phyloP scores from a whole-genome alignment of 92 coral and sea anemone genomes.

The Porites rus region DNA sequence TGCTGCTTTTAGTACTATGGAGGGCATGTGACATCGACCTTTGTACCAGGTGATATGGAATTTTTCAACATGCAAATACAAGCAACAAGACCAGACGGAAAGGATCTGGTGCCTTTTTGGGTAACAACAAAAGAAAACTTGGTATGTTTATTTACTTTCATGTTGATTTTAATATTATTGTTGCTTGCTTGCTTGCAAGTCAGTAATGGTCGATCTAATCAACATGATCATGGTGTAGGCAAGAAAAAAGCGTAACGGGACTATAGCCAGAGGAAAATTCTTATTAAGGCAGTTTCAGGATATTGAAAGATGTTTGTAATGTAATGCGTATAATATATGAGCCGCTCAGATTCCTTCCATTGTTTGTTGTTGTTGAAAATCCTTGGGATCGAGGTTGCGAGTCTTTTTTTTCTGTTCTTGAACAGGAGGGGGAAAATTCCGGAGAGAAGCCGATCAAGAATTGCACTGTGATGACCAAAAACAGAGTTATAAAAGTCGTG shows the following conservation, averaged over 20 bases:
- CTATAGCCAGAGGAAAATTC: background rate
- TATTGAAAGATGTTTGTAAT: background rate
- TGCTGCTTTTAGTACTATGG: slow-evolving; percentile 60
- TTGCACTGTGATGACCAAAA: slow-evolving; percentile 41
- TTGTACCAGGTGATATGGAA: slow-evolving; percentile 53
- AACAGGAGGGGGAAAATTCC: background rate
- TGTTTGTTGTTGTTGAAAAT: background rate
- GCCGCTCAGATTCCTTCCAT: background rate
- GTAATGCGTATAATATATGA: background rate
- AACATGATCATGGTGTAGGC: slow-evolving; percentile 1
- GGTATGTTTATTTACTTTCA: slow-evolving; percentile 25
- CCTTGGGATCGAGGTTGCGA: background rate
- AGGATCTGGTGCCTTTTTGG: slow-evolving; percentile 51
- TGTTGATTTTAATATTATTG: background rate
- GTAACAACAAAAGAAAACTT: slow-evolving; percentile 35
- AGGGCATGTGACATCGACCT: slow-evolving; percentile 60
- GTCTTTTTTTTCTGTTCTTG: background rate
- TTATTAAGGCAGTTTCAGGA: background rate
- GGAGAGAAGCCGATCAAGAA: background rate
- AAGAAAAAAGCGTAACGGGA: slow-evolving; percentile 6
- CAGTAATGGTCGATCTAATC: slow-evolving; percentile 4
- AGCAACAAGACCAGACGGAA: slow-evolving; percentile 26
- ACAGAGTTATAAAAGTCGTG: slow-evolving; percentile 21
- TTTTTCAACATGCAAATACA: slow-evolving; percentile 32
- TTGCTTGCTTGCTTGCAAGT: background rate